Conservation (phyloP, 2,113 vertebrate genomes). For the Panthera tigris region DNA sequence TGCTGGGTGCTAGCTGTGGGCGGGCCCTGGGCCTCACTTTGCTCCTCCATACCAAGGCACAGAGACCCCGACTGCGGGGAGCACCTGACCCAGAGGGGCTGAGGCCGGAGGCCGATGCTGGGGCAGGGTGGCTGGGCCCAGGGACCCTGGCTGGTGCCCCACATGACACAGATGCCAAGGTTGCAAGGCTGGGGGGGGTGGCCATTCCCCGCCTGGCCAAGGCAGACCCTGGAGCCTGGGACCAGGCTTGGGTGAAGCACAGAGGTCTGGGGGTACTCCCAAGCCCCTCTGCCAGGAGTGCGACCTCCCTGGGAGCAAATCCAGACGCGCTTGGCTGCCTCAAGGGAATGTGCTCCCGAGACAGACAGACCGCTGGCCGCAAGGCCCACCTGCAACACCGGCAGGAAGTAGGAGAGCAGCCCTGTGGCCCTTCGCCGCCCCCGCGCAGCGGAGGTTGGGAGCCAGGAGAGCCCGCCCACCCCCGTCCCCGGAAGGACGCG, state of each 20-base stretch:
- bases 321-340: rapidly evolving
- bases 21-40: rapidly evolving
- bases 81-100: neutral
- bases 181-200: neutral
- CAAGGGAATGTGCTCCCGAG: neutral
- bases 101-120: rapidly evolving
- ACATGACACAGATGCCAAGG: neutral
- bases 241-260: neutral
- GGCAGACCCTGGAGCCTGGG: neutral
- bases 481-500: neutral
- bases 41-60: rapidly evolving
- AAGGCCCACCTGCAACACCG: rapidly evolving
- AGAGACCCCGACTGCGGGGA: neutral
- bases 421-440: neutral
- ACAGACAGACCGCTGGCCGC: rapidly evolving
- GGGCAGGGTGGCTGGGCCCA: neutral
- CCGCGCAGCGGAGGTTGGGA: neutral
- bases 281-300: neutral
- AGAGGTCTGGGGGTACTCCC: neutral
- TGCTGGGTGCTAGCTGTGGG: neutral
- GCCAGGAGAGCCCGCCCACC: neutral
- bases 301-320: neutral
- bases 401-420: neutral
- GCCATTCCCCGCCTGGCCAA: neutral
- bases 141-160: rapidly evolving